A percentile compares a stretch with the other conserved stretches of the same genome.
Evolutionary conservation across 2,113 vertebrate species (phyloP).

Genomic region (Channa maculata): DNA sequence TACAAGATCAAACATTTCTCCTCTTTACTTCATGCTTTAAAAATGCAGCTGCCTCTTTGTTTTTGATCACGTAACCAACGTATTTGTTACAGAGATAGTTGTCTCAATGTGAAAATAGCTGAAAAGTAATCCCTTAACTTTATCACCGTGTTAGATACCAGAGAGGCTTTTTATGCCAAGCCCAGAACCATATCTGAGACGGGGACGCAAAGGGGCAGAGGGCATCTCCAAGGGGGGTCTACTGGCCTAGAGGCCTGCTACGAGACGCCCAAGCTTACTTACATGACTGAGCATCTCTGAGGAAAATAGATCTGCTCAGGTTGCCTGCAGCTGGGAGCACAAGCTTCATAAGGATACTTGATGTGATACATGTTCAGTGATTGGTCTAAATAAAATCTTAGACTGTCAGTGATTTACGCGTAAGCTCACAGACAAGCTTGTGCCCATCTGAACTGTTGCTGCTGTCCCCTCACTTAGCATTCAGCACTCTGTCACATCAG

Average conservation of each 20-base stretch:
- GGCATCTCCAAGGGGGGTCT: conserved; percentile 41
- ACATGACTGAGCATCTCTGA: conserved; percentile 53
- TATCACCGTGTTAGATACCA: too few relatives aligned
- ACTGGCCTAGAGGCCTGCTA: conserved; percentile 29
- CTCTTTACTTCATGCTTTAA: background rate
- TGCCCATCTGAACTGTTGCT: conserved; percentile 29
- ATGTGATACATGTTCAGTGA: conserved; percentile 1
- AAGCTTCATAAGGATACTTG: background rate
- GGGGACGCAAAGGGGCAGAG: conserved; percentile 38
- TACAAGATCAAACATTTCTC: background rate
- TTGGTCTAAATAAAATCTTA: background rate
- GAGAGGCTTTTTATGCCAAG: too few relatives aligned
- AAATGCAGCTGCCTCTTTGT: background rate
- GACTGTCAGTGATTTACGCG: background rate
- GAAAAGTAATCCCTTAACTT: background rate
- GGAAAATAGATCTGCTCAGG: background rate
- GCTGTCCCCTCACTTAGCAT: conserved; percentile 32
- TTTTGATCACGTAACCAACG: background rate
- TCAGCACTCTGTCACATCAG: conserved; percentile 73
- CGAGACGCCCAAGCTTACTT: conserved; percentile 26
- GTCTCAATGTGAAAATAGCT: background rate
- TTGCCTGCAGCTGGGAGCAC: background rate
- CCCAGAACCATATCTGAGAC: conserved; percentile 16
- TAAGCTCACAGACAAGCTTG: background rate
- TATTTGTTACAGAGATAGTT: background rate